Conservation (phyloP, 2,113 vertebrate species). For the Pseudopipra pipra region DNA sequence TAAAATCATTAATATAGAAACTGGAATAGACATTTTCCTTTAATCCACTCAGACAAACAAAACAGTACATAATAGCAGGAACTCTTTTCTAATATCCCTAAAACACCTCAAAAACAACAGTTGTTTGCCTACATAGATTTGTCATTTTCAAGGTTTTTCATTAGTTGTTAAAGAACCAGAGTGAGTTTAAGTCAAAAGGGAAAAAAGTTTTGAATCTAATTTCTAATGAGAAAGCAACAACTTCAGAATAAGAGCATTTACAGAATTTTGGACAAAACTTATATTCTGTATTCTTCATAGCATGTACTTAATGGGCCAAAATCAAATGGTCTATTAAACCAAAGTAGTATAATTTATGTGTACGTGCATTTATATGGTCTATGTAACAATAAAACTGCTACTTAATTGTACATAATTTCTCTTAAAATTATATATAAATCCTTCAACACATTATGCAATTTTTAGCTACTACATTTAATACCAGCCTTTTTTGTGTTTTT, state of each 20-base stretch:
- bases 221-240: not conserved
- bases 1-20: not conserved
- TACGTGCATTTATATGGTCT: not conserved
- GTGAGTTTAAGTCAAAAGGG: not conserved
- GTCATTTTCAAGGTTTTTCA: not conserved
- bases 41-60: not conserved
- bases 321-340: not conserved
- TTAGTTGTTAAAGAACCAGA: not conserved
- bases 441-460: not conserved
- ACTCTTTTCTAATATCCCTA: not conserved
- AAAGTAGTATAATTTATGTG: not conserved
- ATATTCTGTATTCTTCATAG: not conserved
- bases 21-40: not conserved
- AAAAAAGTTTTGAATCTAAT: not conserved
- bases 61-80: not conserved
- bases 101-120: not conserved
- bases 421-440: not conserved
- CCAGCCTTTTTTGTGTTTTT: not conserved
- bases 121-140: not conserved
- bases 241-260: not conserved
- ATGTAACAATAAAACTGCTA: not conserved
- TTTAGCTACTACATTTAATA: not conserved
- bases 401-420: not conserved
- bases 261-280: not conserved
- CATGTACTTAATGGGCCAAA: not conserved